Percentiles rank a stretch among this genome's conserved stretches.
Conservation (phyloP, 2,113 vertebrate species). For the Rafetus swinhoei region DNA sequence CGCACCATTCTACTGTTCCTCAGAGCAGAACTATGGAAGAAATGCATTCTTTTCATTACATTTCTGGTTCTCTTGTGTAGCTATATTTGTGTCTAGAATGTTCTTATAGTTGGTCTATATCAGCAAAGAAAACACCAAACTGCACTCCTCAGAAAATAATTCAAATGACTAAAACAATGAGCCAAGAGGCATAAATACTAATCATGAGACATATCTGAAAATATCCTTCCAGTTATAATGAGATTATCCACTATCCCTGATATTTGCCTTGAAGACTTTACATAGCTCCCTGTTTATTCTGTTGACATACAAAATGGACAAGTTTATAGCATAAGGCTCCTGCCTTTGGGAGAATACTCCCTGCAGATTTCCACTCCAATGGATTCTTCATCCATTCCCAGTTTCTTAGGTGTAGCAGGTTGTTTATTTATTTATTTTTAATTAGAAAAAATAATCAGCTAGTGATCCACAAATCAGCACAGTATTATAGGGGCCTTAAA, state of each 20-base stretch:
- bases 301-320: neutral
- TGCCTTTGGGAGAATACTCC: neutral
- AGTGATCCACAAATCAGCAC: neutral
- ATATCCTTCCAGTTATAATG: neutral
- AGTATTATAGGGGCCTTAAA: neutral
- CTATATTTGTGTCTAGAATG: neutral
- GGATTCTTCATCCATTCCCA: neutral
- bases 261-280: neutral
- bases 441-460: neutral
- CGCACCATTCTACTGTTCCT: neutral
- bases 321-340: neutral
- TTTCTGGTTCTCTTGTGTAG: neutral
- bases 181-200: neutral
- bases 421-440: neutral
- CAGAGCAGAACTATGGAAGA: neutral
- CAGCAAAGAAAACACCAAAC: neutral
- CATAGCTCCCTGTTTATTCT: neutral
- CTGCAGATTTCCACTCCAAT: neutral
- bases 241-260: neutral
- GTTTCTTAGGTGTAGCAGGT: neutral
- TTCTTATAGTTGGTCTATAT: neutral
- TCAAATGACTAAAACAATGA: neutral
- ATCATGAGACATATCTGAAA: rapidly evolving
- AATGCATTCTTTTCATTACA: neutral
- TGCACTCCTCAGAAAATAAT: neutral